A percentile compares a stretch with the other conserved stretches of the same genome.
phyloP scores from a whole-genome alignment of 2,113 vertebrate species.

The Suricata suricatta region DNA sequence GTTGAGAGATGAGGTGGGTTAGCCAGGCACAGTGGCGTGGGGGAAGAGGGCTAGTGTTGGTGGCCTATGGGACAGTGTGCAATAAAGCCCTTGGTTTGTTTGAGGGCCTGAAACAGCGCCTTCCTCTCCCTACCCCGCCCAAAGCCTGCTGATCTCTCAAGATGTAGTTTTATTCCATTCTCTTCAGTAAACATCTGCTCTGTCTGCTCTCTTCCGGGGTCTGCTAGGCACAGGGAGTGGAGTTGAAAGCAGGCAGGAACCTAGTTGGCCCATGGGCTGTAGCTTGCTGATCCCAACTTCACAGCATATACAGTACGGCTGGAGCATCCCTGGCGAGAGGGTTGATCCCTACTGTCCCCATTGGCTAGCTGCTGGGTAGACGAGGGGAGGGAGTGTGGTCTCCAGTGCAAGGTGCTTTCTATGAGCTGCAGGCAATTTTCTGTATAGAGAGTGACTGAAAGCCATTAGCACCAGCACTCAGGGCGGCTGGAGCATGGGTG shows the following conservation, averaged over 20 bases:
- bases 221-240: not conserved
- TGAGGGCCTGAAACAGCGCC: not conserved
- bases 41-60: not conserved
- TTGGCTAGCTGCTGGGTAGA: not conserved
- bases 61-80: not conserved
- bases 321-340: not conserved
- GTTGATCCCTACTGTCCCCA: not conserved
- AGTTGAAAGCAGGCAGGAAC: not conserved
- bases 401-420: not conserved
- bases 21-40: rapidly evolving
- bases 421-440: not conserved
- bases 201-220: not conserved
- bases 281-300: not conserved
- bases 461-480: not conserved
- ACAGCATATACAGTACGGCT: not conserved
- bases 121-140: not conserved
- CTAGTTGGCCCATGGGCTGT: too few relatives aligned
- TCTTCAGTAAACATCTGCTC: not conserved
- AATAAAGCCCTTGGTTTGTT: not conserved
- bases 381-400: not conserved
- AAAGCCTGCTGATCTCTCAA: not conserved
- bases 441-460: not conserved
- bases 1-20: rapidly evolving
- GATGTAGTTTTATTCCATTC: not conserved
- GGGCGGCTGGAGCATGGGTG: not conserved